Evolutionary conservation across 1,140 invertebrate genomes (phyloP).

Genomic region (Nephila pilipes): DNA sequence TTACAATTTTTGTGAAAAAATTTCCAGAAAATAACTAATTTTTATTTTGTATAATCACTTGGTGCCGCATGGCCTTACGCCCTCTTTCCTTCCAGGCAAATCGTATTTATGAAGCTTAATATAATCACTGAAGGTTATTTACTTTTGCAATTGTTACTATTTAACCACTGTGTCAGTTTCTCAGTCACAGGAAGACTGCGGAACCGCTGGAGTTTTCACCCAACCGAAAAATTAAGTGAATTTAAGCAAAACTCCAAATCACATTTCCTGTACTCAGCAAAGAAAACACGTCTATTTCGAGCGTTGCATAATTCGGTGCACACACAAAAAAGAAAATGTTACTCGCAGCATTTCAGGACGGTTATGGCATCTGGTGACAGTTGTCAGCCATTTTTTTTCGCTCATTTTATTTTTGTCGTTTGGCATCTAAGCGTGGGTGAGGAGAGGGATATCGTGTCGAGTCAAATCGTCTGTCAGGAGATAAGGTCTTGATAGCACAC

Average conservation of each 20-base stretch:
- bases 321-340: not conserved
- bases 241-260: not conserved
- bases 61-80: too few species aligned
- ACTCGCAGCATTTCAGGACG: not conserved
- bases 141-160: too few species aligned
- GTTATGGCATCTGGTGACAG: conserved; percentile 60
- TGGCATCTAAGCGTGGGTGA: conserved; percentile 38
- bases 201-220: too few species aligned
- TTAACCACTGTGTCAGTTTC: too few species aligned
- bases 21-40: too few species aligned
- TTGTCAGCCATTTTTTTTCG: conserved; percentile 13
- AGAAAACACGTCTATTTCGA: not conserved
- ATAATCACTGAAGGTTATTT: too few species aligned
- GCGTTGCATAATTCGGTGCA: conserved; percentile 20
- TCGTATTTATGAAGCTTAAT: too few species aligned
- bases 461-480: conserved; percentile 72
- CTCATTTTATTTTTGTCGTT: not conserved
- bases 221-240: too few species aligned
- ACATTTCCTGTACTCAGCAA: conserved; percentile 22
- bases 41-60: too few species aligned
- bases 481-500: conserved; percentile 65
- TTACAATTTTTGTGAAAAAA: too few species aligned
- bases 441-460: conserved; percentile 43
- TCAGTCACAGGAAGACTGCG: too few species aligned
- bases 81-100: too few species aligned